phyloP scores from a whole-genome alignment of 2,888 invertebrate genomes.

The Bedellia somnulentella region DNA sequence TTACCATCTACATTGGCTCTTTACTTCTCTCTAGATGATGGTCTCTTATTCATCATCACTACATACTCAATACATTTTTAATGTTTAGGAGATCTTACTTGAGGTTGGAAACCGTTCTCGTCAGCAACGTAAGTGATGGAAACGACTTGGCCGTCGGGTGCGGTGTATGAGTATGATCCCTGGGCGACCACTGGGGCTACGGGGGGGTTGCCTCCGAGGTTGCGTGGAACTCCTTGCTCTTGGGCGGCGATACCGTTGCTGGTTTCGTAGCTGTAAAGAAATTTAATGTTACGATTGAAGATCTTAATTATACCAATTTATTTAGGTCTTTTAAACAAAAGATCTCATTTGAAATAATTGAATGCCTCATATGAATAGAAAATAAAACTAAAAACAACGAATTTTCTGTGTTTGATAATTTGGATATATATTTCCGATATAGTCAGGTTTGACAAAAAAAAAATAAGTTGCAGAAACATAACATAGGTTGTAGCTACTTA shows the following conservation, averaged over 20 bases:
- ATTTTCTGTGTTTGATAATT: too few relatives aligned
- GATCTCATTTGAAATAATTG: too few relatives aligned
- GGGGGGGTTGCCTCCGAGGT: constrained; percentile 19
- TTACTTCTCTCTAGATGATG: constrained; percentile 55
- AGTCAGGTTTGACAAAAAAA: too few relatives aligned
- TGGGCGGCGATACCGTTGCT: constrained; percentile 56
- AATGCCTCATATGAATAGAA: too few relatives aligned
- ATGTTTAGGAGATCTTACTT: constrained; percentile 30
- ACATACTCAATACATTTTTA: constrained; percentile 40
- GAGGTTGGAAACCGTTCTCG: too few relatives aligned
- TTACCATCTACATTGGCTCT: too few relatives aligned
- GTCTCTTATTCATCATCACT: constrained; percentile 54
- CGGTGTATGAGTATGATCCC: constrained; percentile 41
- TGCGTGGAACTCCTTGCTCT: constrained; percentile 43
- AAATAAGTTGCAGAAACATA: neutral
- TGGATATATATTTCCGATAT: too few relatives aligned
- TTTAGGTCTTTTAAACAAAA: too few relatives aligned
- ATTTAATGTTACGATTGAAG: neutral
- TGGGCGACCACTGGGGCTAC: constrained; percentile 21
- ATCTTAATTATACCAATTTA: too few relatives aligned
- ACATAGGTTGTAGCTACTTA: too few relatives aligned
- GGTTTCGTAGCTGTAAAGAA: constrained; percentile 7
- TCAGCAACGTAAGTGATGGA: constrained; percentile 42
- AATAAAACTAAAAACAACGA: too few relatives aligned
- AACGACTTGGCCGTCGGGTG: constrained; percentile 57